These are phyloP conservation scores for Lepidochrysops patricia DNA, from an alignment of 2,888 invertebrate species.

Conservation along the genomic window DNA sequence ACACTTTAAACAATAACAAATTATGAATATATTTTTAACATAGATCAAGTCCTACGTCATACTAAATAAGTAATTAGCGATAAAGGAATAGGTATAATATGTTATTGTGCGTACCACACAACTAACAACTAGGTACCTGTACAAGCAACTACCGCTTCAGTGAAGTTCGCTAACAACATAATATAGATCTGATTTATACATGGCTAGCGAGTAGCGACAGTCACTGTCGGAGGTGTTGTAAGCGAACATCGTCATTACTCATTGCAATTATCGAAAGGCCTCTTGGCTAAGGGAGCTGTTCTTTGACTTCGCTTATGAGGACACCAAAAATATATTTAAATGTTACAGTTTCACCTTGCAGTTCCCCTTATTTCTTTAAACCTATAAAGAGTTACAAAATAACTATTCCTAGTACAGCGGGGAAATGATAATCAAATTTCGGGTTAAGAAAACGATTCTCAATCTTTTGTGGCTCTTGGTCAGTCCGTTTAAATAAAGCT, in stretches of 20 bases:
- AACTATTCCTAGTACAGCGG: neutral
- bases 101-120: conserved; percentile 12
- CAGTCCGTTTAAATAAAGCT: conserved; percentile 2
- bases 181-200: too few relatives aligned
- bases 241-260: too few relatives aligned
- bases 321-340: neutral
- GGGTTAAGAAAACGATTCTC: neutral
- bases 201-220: too few relatives aligned
- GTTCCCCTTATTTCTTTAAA: neutral
- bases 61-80: neutral
- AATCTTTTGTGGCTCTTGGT: neutral
- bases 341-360: neutral
- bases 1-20: conserved; percentile 2
- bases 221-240: too few relatives aligned
- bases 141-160: conserved; percentile 11
- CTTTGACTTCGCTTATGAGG: neutral
- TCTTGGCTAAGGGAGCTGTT: too few relatives aligned
- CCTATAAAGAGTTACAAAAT: conserved; percentile 5
- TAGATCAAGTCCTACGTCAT: neutral
- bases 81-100: neutral
- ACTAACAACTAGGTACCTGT: conserved; percentile 1
- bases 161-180: too few relatives aligned
- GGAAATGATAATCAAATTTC: neutral
- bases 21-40: neutral
- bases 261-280: too few relatives aligned